Evolutionary conservation across 2,797 vertebrate species (phyloP).

Genomic region (Thalassophryne amazonica): DNA sequence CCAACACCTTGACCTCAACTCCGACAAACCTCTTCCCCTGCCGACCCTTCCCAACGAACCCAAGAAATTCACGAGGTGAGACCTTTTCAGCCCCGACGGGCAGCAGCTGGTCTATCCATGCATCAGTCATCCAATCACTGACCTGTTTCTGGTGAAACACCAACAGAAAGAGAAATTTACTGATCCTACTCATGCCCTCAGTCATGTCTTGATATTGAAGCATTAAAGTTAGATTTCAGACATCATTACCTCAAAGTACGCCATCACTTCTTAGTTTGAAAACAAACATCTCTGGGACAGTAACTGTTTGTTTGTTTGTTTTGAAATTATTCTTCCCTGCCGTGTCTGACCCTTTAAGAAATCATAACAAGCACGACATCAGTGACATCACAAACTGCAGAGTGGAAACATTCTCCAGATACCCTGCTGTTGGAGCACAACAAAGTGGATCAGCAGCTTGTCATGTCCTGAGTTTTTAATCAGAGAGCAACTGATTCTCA

Average conservation of each 20-base stretch:
- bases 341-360: constrained; percentile 5
- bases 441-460: constrained; percentile 12
- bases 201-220: constrained; percentile 4
- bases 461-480: background rate
- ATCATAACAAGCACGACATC: constrained; percentile 28
- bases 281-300: constrained; percentile 20
- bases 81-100: constrained; percentile 53
- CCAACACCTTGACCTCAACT: constrained; percentile 96
- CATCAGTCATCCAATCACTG: constrained; percentile 41
- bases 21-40: constrained; percentile 97
- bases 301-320: constrained; percentile 11
- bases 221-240: too few relatives aligned
- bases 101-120: constrained; percentile 32
- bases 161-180: constrained; percentile 3
- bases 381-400: constrained; percentile 13
- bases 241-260: too few relatives aligned
- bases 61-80: constrained; percentile 99
- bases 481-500: background rate
- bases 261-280: constrained; percentile 5
- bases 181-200: background rate
- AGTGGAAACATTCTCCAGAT: too few relatives aligned
- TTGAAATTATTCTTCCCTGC: constrained; percentile 11
- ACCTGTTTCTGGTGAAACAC: background rate
- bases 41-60: constrained; percentile 94
- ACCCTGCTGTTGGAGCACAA: too few relatives aligned